phyloP scores from a whole-genome alignment of 2,888 invertebrate species.

The Pheosia gnoma region DNA sequence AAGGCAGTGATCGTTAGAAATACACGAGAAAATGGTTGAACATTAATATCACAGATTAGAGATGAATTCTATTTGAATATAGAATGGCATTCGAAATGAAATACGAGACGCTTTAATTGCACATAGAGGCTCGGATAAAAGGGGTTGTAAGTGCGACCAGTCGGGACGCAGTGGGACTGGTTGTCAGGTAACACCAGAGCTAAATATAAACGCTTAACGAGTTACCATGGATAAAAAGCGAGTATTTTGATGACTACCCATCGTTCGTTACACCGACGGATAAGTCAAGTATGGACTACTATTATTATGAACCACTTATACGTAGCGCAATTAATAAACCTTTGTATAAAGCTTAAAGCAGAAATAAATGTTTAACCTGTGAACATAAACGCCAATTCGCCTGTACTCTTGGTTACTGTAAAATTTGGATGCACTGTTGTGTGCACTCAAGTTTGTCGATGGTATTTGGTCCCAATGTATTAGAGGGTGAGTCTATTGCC shows the following conservation, averaged over 20 bases:
- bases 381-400: no score
- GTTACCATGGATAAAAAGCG: slow-evolving; percentile 35
- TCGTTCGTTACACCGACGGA: slow-evolving; percentile 2
- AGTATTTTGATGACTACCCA: slow-evolving; percentile 8
- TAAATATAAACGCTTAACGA: slow-evolving; percentile 61
- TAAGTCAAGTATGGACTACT: slow-evolving; percentile 8
- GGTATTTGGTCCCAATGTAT: no score
- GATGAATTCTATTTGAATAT: background rate
- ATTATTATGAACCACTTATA: background rate
- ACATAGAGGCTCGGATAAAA: slow-evolving; percentile 21
- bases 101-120: slow-evolving; percentile 4
- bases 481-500: no score
- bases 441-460: no score
- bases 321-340: no score
- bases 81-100: background rate
- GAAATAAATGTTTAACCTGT: no score
- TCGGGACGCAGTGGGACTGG: slow-evolving; percentile 51
- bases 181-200: slow-evolving; percentile 53
- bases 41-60: background rate
- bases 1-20: background rate
- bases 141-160: slow-evolving; percentile 43
- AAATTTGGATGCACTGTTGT: no score
- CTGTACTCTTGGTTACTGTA: no score
- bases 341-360: no score
- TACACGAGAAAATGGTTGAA: background rate